Base-by-base conservation (phyloP, 2,113 vertebrate genomes). In the Pheucticus melanocephalus region DNA sequence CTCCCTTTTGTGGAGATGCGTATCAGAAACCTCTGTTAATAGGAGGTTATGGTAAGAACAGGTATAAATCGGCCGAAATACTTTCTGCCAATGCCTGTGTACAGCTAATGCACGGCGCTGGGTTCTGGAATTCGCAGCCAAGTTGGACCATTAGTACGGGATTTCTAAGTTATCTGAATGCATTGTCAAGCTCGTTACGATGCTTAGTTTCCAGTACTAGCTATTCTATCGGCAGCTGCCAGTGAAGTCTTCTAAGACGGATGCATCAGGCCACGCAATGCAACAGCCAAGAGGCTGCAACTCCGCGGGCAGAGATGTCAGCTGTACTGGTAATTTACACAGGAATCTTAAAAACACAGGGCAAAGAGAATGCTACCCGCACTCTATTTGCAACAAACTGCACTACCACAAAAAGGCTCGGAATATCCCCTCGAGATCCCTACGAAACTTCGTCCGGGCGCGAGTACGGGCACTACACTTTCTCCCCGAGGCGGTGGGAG, bases 351-450 rank as follows among this genome's bases (percentile, higher is more conserved):
- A 56, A 72, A 79, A 20, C 51, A 14, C 14, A 1, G 15, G 2
- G 16, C 4, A 12, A 35, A 27, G 50, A 57, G 33, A 45, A 9
- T 0, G 19, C 35, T 20, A 35, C 37, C 69, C 1, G 16, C 53
- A 3, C 35, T 39, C 50, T 27, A 15, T 9, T 20, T 19, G 11
- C 22, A 10, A 9, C 59, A 16, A 78, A 15, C 64, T 10, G 44
- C 59, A 10, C 15, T 4, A 10, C 6, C 65, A 13, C 75, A 16
- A 23, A 22, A 31, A 54, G 27, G 14, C 17, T 65, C 1, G 9
- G 13, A 18, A 30, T 27, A 18, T 27, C 45, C 28, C 35, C 27
- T 20, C 1, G 27, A 37, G 28, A 39, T 37, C 33, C 35, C 76
- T 3, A 33, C 7, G 3, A 24, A 84, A 72, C 47, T 76, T 63